A percentile compares a stretch with the other conserved stretches of the same genome.
These are phyloP conservation scores for Sarotherodon lohbergeri DNA, from an alignment of 2,113 vertebrate genomes.

Conservation along the genomic window DNA sequence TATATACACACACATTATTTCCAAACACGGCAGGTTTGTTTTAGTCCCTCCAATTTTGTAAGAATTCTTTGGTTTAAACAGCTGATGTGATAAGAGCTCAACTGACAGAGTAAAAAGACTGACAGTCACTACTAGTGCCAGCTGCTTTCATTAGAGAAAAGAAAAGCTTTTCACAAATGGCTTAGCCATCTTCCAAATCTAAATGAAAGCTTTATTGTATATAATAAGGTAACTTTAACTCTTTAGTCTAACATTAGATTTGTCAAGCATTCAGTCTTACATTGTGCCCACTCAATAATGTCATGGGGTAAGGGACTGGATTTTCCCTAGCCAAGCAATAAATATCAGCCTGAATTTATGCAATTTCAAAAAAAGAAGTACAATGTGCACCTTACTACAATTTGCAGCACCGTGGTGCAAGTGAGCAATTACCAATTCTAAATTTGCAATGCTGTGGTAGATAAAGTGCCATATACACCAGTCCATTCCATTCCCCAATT, in stretches of 20 bases:
- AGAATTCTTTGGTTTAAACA: neutral
- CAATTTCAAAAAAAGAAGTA: neutral
- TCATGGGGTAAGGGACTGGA: neutral
- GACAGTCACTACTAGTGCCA: neutral
- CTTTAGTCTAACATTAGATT: neutral
- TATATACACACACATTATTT: accelerated
- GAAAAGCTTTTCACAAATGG: neutral
- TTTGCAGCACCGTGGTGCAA: neutral
- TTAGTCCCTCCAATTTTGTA: neutral
- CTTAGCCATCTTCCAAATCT: too few relatives aligned
- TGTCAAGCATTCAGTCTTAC: neutral
- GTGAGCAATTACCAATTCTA: neutral
- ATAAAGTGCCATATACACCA: neutral
- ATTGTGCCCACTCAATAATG: neutral
- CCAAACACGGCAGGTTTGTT: accelerated
- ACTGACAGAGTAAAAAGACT: neutral
- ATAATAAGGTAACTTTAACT: neutral
- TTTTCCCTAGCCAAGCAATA: neutral
- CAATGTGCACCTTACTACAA: neutral
- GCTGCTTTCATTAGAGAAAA: neutral
- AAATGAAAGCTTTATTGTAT: neutral
- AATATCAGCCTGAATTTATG: neutral
- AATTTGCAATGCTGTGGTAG: neutral
- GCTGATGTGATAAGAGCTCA: neutral
- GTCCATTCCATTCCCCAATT: neutral